Evolutionary conservation across 2,888 invertebrate species (phyloP).

Genomic region (Charanyca ferruginea): DNA sequence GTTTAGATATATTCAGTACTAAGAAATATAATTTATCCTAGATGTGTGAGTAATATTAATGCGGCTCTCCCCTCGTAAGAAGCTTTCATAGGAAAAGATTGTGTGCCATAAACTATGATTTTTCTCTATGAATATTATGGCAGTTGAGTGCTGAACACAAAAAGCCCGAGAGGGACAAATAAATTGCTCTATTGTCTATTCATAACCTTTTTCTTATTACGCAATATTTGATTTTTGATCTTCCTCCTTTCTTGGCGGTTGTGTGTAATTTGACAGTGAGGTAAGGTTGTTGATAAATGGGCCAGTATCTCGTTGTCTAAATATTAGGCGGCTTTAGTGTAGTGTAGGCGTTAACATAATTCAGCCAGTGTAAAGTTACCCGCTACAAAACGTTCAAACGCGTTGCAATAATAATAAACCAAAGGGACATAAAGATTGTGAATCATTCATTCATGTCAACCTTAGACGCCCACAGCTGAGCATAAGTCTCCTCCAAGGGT

Average conservation of each 20-base stretch:
- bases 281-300: conserved; percentile 2
- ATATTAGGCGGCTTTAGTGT: neutral
- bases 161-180: conserved; percentile 65
- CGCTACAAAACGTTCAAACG: neutral
- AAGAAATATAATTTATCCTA: conserved; percentile 75
- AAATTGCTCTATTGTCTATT: conserved; percentile 69
- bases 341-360: neutral
- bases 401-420: neutral
- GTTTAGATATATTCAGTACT: conserved; percentile 10
- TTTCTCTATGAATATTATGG: conserved; percentile 85
- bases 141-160: conserved; percentile 79
- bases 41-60: conserved; percentile 85
- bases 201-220: conserved; percentile 57
- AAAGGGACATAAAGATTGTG: neutral
- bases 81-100: conserved; percentile 85
- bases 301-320: neutral
- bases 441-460: no score
- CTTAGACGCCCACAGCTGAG: no score
- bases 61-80: conserved; percentile 74
- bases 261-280: conserved; percentile 2
- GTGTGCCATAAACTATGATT: conserved; percentile 87
- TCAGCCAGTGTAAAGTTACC: neutral
- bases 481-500: no score
- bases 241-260: conserved; percentile 14
- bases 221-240: conserved; percentile 52